These are phyloP conservation scores for Pogonomyrmex barbatus DNA, from an alignment of 1,140 invertebrate species.

Conservation along the genomic window DNA sequence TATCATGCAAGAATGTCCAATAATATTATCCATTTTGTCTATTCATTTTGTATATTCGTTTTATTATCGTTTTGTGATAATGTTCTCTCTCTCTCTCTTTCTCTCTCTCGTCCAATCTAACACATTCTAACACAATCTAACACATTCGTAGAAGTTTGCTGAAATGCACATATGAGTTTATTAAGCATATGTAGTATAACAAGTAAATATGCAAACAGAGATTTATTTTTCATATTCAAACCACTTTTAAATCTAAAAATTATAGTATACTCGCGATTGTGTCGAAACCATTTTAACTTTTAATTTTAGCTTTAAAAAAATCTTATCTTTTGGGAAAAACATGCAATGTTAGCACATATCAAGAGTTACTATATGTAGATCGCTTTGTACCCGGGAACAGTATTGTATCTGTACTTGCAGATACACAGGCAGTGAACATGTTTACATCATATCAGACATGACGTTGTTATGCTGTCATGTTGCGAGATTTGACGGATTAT, in stretches of 20 bases:
- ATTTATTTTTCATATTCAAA: not conserved
- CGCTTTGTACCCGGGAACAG: not conserved
- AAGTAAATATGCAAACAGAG: not conserved
- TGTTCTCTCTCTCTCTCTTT: too few relatives aligned
- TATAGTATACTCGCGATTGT: not conserved
- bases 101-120: too few relatives aligned
- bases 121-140: not conserved
- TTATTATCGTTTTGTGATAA: not conserved
- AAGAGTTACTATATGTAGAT: not conserved
- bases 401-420: not conserved
- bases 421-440: constrained; percentile 3
- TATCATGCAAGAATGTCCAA: not conserved
- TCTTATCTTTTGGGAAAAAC: not conserved
- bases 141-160: not conserved
- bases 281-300: not conserved
- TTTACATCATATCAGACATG: constrained; percentile 40
- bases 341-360: not conserved
- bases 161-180: not conserved
- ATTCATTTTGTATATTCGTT: too few relatives aligned
- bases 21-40: not conserved
- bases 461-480: constrained; percentile 41
- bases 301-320: not conserved
- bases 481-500: constrained; percentile 34
- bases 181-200: not conserved
- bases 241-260: not conserved